Evolutionary conservation across 2,113 vertebrate genomes (phyloP).

Genomic region (Coptodon rendalli): DNA sequence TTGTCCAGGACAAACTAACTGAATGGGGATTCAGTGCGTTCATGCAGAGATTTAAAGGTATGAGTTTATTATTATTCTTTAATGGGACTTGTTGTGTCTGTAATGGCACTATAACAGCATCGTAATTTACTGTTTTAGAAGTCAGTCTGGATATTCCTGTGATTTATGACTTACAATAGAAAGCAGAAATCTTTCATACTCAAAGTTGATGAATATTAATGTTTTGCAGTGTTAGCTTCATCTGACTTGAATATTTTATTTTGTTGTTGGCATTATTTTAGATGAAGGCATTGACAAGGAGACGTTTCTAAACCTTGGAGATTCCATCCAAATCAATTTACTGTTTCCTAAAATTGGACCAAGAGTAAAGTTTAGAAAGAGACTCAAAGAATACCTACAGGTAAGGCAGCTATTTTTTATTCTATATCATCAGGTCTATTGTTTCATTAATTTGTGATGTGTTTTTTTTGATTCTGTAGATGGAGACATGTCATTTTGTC

Average conservation of each 20-base stretch:
- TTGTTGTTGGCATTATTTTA: not conserved
- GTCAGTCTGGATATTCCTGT: not conserved
- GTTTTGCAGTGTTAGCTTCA: not conserved
- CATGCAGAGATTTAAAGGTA: not conserved
- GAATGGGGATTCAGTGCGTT: not conserved
- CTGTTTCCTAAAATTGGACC: not conserved
- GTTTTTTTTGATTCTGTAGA: not conserved
- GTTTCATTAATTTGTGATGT: not conserved
- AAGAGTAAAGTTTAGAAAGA: not conserved
- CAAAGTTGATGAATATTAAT: not conserved
- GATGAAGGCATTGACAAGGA: not conserved
- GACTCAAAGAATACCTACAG: not conserved
- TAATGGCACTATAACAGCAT: not conserved
- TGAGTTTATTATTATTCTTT: not conserved
- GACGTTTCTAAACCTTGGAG: not conserved
- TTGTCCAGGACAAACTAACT: not conserved
- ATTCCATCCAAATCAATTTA: not conserved
- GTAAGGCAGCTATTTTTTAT: not conserved
- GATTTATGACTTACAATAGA: not conserved
- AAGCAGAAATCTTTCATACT: not conserved
- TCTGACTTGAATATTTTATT: rapidly evolving
- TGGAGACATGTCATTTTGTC: not conserved
- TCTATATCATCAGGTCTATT: not conserved
- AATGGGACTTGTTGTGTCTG: not conserved
- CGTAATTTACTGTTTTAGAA: rapidly evolving